These are phyloP conservation scores for Cybosia mesomella DNA, from an alignment of 2,888 invertebrate genomes.

Conservation along the genomic window DNA sequence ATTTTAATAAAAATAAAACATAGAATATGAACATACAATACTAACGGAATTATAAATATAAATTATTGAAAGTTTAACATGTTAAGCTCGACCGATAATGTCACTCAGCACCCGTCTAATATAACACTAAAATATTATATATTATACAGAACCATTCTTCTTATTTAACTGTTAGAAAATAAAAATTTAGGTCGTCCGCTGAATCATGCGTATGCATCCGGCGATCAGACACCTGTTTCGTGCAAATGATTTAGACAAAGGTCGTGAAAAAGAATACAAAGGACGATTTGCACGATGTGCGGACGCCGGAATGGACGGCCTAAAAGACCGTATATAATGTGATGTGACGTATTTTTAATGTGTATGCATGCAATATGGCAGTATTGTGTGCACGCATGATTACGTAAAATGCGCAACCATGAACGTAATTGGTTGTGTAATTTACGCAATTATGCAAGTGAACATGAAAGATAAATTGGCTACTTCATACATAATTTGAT, in stretches of 20 bases:
- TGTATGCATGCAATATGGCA: neutral
- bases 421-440: neutral
- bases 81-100: constrained; percentile 20
- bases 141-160: neutral
- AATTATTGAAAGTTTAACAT: constrained; percentile 20
- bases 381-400: neutral
- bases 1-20: neutral
- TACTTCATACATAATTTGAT: neutral
- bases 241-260: too few species aligned
- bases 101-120: neutral
- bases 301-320: too few species aligned
- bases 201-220: too few species aligned
- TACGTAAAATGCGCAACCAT: neutral
- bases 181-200: neutral
- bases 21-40: constrained; percentile 15
- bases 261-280: too few species aligned
- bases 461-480: neutral
- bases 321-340: neutral
- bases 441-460: neutral
- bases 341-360: neutral
- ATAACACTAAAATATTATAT: constrained; percentile 13
- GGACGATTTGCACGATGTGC: too few species aligned
- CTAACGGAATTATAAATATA: constrained; percentile 13
- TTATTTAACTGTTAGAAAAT: neutral
- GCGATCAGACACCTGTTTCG: too few species aligned